phyloP scores from a whole-genome alignment of 2,888 invertebrate species.

The Platerodrilus igneus region DNA sequence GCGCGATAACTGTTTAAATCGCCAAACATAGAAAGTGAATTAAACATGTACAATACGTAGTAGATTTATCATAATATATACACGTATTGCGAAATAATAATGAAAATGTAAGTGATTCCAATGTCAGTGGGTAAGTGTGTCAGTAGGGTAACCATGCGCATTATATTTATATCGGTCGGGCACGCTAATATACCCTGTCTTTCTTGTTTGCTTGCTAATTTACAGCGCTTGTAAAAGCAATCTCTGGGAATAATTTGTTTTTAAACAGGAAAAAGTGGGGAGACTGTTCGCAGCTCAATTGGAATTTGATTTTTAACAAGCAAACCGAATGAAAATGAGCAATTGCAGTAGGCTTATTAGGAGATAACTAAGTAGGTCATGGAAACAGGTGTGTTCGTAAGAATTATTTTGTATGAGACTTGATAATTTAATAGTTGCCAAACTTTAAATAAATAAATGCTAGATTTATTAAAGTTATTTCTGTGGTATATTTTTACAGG shows the following conservation, averaged over 20 bases:
- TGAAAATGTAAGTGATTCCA: constrained; percentile 49
- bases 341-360: constrained; percentile 18
- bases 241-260: constrained; percentile 15
- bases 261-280: too few relatives aligned
- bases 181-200: too few relatives aligned
- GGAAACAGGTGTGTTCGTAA: constrained; percentile 22
- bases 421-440: constrained; percentile 3
- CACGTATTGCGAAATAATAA: constrained; percentile 46
- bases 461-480: too few relatives aligned
- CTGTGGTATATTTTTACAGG: too few relatives aligned
- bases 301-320: constrained; percentile 13
- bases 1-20: too few relatives aligned
- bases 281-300: too few relatives aligned
- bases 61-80: constrained; percentile 19
- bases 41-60: too few relatives aligned
- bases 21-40: too few relatives aligned
- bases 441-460: constrained; percentile 2
- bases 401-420: constrained; percentile 5
- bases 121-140: constrained; percentile 60
- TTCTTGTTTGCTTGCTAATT: too few relatives aligned
- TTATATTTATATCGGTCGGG: constrained; percentile 4
- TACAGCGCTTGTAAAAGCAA: too few relatives aligned
- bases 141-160: constrained; percentile 56
- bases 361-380: constrained; percentile 25
- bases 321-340: constrained; percentile 22